Conservation (phyloP, 1,140 invertebrate species). For the Diuraphis noxia region DNA sequence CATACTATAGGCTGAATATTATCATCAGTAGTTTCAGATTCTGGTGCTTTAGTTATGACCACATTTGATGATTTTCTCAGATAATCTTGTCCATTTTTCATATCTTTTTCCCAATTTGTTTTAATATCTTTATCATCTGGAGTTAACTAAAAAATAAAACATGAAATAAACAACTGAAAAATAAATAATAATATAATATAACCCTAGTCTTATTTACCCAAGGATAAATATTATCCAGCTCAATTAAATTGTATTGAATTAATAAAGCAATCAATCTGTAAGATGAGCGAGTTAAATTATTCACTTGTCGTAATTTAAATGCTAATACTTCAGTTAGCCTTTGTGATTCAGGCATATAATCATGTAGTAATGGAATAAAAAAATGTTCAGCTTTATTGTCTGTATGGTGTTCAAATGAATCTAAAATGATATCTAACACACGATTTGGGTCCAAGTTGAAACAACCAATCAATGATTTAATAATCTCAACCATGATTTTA, state of each 20-base stretch:
- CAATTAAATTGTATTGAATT: slow-evolving; percentile 83
- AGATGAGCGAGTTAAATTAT: slow-evolving; percentile 76
- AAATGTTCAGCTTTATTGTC: slow-evolving; percentile 68
- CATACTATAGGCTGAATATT: slow-evolving; percentile 63
- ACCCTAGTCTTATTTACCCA: slow-evolving; percentile 71
- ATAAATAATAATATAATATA: neutral
- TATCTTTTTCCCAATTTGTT: slow-evolving; percentile 78
- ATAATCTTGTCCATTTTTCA: slow-evolving; percentile 66
- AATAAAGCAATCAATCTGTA: slow-evolving; percentile 89
- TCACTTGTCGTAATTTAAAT: slow-evolving; percentile 77
- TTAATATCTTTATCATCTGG: slow-evolving; percentile 83
- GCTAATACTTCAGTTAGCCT: slow-evolving; percentile 92
- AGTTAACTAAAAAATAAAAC: slow-evolving; percentile 67
- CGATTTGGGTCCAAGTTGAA: slow-evolving; percentile 99
- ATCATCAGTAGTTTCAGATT: slow-evolving; percentile 72
- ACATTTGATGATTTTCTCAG: slow-evolving; percentile 67
- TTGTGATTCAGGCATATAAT: slow-evolving; percentile 81
- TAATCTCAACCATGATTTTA: slow-evolving; percentile 69
- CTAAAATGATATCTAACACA: slow-evolving; percentile 93
- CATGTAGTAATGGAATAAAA: slow-evolving; percentile 82
- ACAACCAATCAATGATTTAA: slow-evolving; percentile 93
- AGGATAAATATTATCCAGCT: slow-evolving; percentile 84
- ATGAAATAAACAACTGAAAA: neutral
- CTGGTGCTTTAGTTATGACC: slow-evolving; percentile 81
- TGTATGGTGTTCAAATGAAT: slow-evolving; percentile 91